Conservation (phyloP, 2,888 invertebrate genomes). For the Platypus cylindrus region DNA sequence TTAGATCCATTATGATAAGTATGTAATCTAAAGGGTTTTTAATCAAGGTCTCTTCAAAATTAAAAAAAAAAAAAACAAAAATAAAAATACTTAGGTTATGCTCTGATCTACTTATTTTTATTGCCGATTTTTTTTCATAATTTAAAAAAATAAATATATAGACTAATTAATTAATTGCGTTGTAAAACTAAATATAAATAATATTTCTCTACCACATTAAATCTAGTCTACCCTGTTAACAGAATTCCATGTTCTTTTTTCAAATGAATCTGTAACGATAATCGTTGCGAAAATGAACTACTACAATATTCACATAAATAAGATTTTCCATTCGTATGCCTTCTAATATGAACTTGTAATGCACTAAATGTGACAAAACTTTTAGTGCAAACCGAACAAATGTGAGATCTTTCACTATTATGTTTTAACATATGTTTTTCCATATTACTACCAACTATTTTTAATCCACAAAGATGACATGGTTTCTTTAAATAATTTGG, state of each 20-base stretch:
- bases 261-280: slow-evolving; percentile 25
- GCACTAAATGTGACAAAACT: slow-evolving; percentile 25
- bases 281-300: slow-evolving; percentile 24
- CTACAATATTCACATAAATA: slow-evolving; percentile 20
- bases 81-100: no score
- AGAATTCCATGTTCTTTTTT: slow-evolving; percentile 26
- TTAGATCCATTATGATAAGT: no score
- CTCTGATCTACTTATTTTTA: no score
- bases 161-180: no score
- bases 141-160: no score
- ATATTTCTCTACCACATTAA: no score
- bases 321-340: slow-evolving; percentile 27
- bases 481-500: slow-evolving; percentile 20
- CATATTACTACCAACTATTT: slow-evolving; percentile 24
- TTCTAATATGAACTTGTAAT: slow-evolving; percentile 23
- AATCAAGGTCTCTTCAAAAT: no score
- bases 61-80: no score
- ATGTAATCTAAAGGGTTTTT: no score
- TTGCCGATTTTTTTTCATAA: no score
- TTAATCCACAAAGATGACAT: slow-evolving; percentile 25
- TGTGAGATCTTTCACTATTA: slow-evolving; percentile 25
- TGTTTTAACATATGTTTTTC: slow-evolving; percentile 25
- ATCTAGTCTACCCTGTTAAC: no score
- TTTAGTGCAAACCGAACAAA: slow-evolving; percentile 23
- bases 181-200: no score